phyloP scores from a whole-genome alignment of 2,888 invertebrate species.

The Mythimna vitellina region DNA sequence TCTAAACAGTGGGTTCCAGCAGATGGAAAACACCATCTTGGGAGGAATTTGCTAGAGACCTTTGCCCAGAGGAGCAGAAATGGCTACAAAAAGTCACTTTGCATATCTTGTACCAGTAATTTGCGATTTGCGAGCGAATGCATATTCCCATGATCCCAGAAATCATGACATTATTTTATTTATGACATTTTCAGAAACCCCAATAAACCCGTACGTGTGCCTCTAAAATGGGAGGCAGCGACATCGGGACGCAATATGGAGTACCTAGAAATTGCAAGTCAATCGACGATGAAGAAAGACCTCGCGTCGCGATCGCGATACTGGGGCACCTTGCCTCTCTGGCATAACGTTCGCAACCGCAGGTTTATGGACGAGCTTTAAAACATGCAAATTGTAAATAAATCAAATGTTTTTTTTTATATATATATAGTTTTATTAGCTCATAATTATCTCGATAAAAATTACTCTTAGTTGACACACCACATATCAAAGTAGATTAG shows the following conservation, averaged over 20 bases:
- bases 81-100: too few relatives aligned
- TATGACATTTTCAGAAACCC: slow-evolving; percentile 91
- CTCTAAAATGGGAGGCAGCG: slow-evolving; percentile 91
- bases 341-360: slow-evolving; percentile 77
- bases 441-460: background rate
- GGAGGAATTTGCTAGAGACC: too few relatives aligned
- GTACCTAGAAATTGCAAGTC: slow-evolving; percentile 87
- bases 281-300: slow-evolving; percentile 89
- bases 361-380: slow-evolving; percentile 86
- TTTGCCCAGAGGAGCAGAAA: too few relatives aligned
- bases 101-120: background rate
- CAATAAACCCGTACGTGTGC: slow-evolving; percentile 85
- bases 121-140: background rate
- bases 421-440: slow-evolving; percentile 1
- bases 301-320: slow-evolving; percentile 91
- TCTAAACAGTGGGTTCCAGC: too few relatives aligned
- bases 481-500: too few relatives aligned
- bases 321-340: slow-evolving; percentile 91
- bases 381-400: slow-evolving; percentile 32
- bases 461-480: background rate
- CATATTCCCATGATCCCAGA: background rate
- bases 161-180: background rate
- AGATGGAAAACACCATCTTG: too few relatives aligned
- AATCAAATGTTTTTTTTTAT: background rate
- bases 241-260: slow-evolving; percentile 86